Evolutionary conservation across 2,113 vertebrate genomes (phyloP), one percentile per base, ranked within the genome.

Genomic region (Petaurus breviceps): DNA sequence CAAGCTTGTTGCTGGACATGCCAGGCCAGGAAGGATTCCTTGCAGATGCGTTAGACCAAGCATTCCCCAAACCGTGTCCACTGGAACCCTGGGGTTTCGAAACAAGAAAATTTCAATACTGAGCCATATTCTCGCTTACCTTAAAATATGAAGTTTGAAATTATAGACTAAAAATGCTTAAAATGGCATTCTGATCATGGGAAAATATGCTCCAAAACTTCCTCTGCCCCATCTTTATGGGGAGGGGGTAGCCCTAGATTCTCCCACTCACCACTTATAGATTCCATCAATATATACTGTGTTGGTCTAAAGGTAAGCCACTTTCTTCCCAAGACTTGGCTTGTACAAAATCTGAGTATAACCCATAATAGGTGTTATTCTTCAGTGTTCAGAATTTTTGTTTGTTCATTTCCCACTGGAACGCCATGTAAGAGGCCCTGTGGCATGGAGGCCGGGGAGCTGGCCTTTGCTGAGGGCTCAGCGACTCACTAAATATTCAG

Each of bases 1-100:
- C 97, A 97, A 97, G 96, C 95, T 0, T 96, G 93, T 47, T 96
- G 97, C 97, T 97, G 96, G 97, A 96, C 97, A 97, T 96, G 96
- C 9, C 92, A 97, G 96, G 96, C 97, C 95, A 98, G 91, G 94
- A 0, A 3, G 94, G n/a, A 43, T 90, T 94, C 97, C 97, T 95
- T 96, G 97, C 96, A 91, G 93, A 47, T 0, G 0, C 77, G 92
- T 93, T 96, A 97, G 94, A 93, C 96, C n/a, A 84, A 43, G 68
- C n/a, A 43, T 84, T 84, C 23, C 68, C 68, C 68, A 84, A 84
- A 84, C 68, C 68, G 2, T 43, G n/a, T 84, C 68, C 68, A 84
- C 68, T 84, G n/a, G 16, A 84, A 84, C 19, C 68, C 31, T 77
- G 37, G 68, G 68, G 19, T 43, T 84, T 84, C 43, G 68, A 43